phyloP scores from a whole-genome alignment of 2,888 invertebrate species.

The Pristionchus japonicus region DNA sequence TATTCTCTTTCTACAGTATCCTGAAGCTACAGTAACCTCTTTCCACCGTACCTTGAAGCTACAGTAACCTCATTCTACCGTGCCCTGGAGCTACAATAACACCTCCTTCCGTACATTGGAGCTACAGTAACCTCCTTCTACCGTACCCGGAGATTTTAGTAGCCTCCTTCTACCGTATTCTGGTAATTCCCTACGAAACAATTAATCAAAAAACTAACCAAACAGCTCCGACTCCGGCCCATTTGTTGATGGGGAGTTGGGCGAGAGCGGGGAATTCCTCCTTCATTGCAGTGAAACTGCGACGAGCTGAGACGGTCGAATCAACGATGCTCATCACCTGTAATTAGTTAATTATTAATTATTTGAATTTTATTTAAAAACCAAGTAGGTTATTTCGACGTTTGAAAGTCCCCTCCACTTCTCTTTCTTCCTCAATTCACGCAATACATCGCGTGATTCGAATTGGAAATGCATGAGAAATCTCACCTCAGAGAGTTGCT shows the following conservation, averaged over 20 bases:
- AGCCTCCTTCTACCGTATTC: too few species aligned
- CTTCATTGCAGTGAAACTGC: conserved; percentile 50
- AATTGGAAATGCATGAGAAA: conserved; percentile 10
- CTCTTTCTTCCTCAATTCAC: too few species aligned
- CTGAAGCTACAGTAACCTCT: too few species aligned
- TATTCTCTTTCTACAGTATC: too few species aligned
- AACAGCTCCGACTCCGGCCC: conserved; percentile 94
- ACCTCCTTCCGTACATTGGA: too few species aligned
- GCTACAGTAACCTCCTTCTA: neutral
- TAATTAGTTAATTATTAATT: neutral
- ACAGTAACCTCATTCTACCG: too few species aligned
- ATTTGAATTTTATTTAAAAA: neutral
- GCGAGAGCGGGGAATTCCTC: conserved; percentile 81
- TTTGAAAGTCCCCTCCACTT: too few species aligned
- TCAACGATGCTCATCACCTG: conserved; percentile 66
- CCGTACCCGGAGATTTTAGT: too few species aligned
- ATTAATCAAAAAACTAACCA: conserved; percentile 78
- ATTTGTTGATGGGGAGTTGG: conserved; percentile 88
- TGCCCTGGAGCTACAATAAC: too few species aligned
- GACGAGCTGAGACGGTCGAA: conserved; percentile 65
- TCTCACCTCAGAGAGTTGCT: conserved; percentile 58
- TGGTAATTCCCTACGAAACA: neutral
- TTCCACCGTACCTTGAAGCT: too few species aligned
- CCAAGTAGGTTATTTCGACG: too few species aligned
- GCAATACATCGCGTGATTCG: neutral